These are phyloP conservation scores for Caenorhabditis japonica DNA, from an alignment of 2,888 invertebrate genomes.

Conservation along the genomic window DNA sequence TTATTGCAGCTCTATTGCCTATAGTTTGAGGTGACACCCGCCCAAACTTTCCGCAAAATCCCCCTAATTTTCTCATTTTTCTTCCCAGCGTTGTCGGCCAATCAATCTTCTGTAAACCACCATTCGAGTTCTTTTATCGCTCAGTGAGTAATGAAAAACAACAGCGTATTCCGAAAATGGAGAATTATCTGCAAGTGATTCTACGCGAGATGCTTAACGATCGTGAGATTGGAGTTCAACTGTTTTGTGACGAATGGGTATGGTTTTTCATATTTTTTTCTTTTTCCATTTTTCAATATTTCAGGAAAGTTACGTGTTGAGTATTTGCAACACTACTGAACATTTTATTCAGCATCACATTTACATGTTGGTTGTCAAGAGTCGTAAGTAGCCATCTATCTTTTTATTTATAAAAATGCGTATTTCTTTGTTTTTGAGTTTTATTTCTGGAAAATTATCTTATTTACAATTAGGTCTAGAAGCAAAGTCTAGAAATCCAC, in stretches of 20 bases:
- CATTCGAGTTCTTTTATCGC: not conserved
- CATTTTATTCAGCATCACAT: too few species aligned
- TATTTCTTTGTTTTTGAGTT: not conserved
- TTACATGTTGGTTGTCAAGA: too few species aligned
- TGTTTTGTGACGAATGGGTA: not conserved
- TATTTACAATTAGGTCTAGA: not conserved
- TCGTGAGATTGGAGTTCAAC: not conserved
- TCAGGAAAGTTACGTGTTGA: too few species aligned
- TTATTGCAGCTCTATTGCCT: not conserved
- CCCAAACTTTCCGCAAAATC: not conserved
- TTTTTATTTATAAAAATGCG: too few species aligned
- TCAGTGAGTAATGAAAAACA: not conserved
- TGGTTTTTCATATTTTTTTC: not conserved
- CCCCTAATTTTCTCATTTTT: not conserved
- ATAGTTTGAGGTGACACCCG: not conserved
- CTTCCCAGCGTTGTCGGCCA: not conserved
- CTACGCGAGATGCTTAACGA: not conserved
- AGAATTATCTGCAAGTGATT: not conserved
- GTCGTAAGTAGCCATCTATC: too few species aligned
- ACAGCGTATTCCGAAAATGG: not conserved
- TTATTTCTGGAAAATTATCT: not conserved
- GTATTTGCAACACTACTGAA: too few species aligned
- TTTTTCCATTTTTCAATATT: constrained; percentile 1
- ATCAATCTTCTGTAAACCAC: not conserved
- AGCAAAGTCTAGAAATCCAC: too few species aligned